Base-by-base conservation (phyloP, 2,113 vertebrate genomes). In the Edolisoma coerulescens region DNA sequence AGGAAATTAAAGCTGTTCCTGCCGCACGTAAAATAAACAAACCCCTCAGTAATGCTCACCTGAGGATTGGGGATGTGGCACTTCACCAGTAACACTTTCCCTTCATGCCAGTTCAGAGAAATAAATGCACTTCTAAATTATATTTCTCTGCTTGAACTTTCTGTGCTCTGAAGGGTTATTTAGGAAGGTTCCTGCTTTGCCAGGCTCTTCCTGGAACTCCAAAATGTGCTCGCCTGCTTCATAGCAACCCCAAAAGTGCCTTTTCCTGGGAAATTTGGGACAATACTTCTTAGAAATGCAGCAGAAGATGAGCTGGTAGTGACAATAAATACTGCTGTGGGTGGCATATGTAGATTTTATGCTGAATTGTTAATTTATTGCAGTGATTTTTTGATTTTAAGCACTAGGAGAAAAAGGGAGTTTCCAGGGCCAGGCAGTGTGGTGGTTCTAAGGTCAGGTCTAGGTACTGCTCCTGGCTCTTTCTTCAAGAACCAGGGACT, bases 1-100 rank as follows among this genome's bases (percentile, higher is more conserved):
- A 87, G 87, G 93, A 68, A 96, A 95, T 96, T 90, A 96, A 95
- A 94, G 78, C 82, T 42, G 91, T 85, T 96, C 84, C 53, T 76
- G 74, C 84, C 2, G 2, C 45, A 18, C 3, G n/a, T n/a, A 54
- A 82, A 94, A 78, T 33, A 83, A 95, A 95, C 90, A 94, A 67
- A 44, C 7, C 70, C 63, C 42, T 76, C 3, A 3, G 32, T 20
- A 61, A 16, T 0, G 19, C 69, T 90, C 94, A 96, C 87, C 93
- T 91, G 93, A 95, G 94, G 93, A 93, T 90, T 96, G 92, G 3
- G 52, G 82, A 41, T 23, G 41, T 0, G 14, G 39, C 57, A 28
- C 7, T 30, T 91, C 85, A 42, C 78, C 42, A 20, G 30, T 3
- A 47, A n/a, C 30, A 0, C 30, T 64, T 92, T 65, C 68, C 76